Base-by-base conservation (phyloP, 1,140 invertebrate genomes). In the Cotesia chilonis region DNA sequence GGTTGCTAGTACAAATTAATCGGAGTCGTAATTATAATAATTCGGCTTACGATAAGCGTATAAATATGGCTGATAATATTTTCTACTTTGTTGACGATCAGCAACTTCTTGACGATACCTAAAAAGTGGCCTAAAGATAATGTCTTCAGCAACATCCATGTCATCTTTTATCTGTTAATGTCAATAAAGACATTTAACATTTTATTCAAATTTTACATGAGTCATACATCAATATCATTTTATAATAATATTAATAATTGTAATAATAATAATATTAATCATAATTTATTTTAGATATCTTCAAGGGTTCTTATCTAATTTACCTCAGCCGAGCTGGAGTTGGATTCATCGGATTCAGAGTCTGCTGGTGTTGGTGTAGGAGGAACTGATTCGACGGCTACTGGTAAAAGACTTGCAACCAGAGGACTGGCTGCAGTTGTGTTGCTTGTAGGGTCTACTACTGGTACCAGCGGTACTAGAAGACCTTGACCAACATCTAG, bases 121-220 rank as follows among this genome's bases (percentile, higher is more conserved):
- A 41, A 86, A 86, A 17, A 86, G 76, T 1, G 85, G 85, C 7
- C 85, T 79, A 68, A 86, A 86, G 17, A 85, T 78, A 5, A 85
- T 85, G 57, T 85, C 82, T 61, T 84, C 84, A 1, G 85, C 85
- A 6, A 81, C 80, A 9, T 84, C 82, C 85, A 86, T 82, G 61
- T 85, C 81, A n/a, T 79, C 76, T 7, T 68, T 17, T 9, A 67
- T 54, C 61, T 66, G 55, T 59, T 4, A n/a, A 38, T 38, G 6
- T 51, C 5, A 59, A 12, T 20, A 55, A 60, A 72, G 14, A 70
- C 55, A 41, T 57, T 36, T 20, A 59, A 41, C 10, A 28, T 47
- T 51, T 47, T 60, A 20, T 68, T 57, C 14, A 55, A 20, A 9
- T 36, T 68, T 57, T 5, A 10, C 2, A 68, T 68, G 28, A 51